These are phyloP conservation scores for Maconellicoccus hirsutus DNA, from an alignment of 1,140 invertebrate species.

Conservation along the genomic window DNA sequence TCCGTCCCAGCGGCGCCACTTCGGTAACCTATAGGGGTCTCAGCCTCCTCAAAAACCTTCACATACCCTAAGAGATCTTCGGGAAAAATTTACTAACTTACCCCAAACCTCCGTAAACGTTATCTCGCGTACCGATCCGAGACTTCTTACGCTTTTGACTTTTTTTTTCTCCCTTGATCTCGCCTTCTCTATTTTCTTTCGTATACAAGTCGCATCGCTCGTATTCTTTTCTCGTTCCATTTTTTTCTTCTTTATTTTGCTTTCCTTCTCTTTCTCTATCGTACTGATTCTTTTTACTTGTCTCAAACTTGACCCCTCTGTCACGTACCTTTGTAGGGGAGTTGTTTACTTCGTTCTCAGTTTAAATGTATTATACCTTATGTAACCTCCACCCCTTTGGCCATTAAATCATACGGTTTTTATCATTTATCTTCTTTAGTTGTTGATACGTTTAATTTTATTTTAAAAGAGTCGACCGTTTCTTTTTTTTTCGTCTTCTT, in stretches of 20 bases:
- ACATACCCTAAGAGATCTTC: constrained; percentile 19
- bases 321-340: constrained; percentile 18
- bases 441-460: constrained; percentile 22
- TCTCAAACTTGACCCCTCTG: constrained; percentile 15
- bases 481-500: constrained; percentile 2
- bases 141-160: constrained; percentile 15
- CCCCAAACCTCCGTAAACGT: constrained; percentile 6
- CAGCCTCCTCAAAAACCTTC: constrained; percentile 19
- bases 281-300: background rate
- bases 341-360: constrained; percentile 10
- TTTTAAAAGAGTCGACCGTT: constrained; percentile 21
- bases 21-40: constrained; percentile 21
- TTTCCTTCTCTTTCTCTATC: background rate
- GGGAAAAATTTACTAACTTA: constrained; percentile 15
- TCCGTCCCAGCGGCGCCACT: constrained; percentile 18
- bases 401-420: constrained; percentile 22
- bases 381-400: constrained; percentile 17
- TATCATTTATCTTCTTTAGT: constrained; percentile 22
- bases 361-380: constrained; percentile 23
- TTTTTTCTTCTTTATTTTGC: background rate
- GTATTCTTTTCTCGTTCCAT: background rate
- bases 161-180: constrained; percentile 6
- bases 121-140: constrained; percentile 20
- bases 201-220: background rate
- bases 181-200: background rate